Percentiles rank a stretch among this genome's conserved stretches.
phyloP scores from a whole-genome alignment of 2,888 invertebrate species.

The Eucera pruinosa region DNA sequence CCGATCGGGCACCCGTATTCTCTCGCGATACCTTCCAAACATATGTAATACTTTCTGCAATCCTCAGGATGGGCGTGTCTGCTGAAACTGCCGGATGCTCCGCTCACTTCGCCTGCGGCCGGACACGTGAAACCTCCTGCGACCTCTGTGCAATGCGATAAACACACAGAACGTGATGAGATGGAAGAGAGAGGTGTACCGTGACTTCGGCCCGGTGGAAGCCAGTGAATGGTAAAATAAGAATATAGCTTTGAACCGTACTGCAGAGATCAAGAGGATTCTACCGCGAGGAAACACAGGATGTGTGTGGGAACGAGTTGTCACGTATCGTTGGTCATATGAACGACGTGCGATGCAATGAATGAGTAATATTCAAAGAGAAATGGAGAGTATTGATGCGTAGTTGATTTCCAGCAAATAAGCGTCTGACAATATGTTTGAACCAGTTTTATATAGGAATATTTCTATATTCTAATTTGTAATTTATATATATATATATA shows the following conservation, averaged over 20 bases:
- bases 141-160: constrained; percentile 88
- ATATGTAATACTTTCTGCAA: constrained; percentile 98
- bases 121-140: constrained; percentile 96
- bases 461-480: too few relatives aligned
- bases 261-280: constrained; percentile 2
- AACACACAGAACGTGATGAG: constrained; percentile 30
- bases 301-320: constrained; percentile 46
- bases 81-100: constrained; percentile 93
- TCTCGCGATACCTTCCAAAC: constrained; percentile 94
- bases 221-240: constrained; percentile 37
- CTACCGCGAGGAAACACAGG: constrained; percentile 41
- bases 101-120: constrained; percentile 91
- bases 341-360: constrained; percentile 6
- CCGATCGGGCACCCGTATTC: constrained; percentile 98
- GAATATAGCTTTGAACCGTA: constrained; percentile 17
- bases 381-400: background rate
- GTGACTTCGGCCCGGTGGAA: background rate
- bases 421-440: too few relatives aligned
- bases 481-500: too few relatives aligned
- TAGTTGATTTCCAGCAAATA: background rate
- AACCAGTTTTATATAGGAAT: too few relatives aligned
- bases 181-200: constrained; percentile 35
- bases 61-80: constrained; percentile 97
- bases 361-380: constrained; percentile 28
- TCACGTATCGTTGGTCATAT: constrained; percentile 35